Evolutionary conservation across 1,140 invertebrate genomes (phyloP).

Genomic region (Atta cephalotes): DNA sequence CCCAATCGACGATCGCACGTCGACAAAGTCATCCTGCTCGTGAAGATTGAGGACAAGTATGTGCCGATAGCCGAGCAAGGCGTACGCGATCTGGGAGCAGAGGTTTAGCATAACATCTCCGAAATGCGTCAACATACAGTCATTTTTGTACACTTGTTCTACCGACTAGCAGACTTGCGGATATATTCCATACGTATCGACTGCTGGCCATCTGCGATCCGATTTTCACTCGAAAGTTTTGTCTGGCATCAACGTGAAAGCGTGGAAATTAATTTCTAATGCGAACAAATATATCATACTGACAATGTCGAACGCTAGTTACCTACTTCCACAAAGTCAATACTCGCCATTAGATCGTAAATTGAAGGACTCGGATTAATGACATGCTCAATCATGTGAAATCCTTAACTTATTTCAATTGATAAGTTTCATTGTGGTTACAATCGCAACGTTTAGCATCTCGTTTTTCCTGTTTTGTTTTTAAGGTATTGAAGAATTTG

Average conservation of each 20-base stretch:
- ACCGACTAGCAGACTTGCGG: constrained; percentile 12
- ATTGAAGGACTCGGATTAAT: constrained; percentile 12
- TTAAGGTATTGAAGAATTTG: neutral
- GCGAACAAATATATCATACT: constrained; percentile 59
- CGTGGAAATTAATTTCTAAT: constrained; percentile 60
- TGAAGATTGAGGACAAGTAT: constrained; percentile 96
- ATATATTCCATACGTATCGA: neutral
- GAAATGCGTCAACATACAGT: constrained; percentile 29
- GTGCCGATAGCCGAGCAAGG: constrained; percentile 97
- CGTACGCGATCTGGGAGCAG: constrained; percentile 92
- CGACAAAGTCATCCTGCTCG: constrained; percentile 95
- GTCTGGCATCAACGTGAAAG: neutral
- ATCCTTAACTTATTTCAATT: constrained; percentile 25
- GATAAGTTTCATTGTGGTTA: neutral
- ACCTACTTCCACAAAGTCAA: constrained; percentile 66
- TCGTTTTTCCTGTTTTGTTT: neutral
- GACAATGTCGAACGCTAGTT: constrained; percentile 68
- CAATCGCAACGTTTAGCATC: neutral
- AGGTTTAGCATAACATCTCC: constrained; percentile 85
- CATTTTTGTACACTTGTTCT: constrained; percentile 54
- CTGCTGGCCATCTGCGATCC: neutral
- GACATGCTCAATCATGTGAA: constrained; percentile 12
- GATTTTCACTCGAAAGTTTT: neutral
- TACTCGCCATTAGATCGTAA: constrained; percentile 56
- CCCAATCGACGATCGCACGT: constrained; percentile 94